A percentile compares a stretch with the other conserved stretches of the same genome.
Evolutionary conservation across 2,113 vertebrate species (phyloP).

Genomic region (Sinocyclocheilus maitianheensis): DNA sequence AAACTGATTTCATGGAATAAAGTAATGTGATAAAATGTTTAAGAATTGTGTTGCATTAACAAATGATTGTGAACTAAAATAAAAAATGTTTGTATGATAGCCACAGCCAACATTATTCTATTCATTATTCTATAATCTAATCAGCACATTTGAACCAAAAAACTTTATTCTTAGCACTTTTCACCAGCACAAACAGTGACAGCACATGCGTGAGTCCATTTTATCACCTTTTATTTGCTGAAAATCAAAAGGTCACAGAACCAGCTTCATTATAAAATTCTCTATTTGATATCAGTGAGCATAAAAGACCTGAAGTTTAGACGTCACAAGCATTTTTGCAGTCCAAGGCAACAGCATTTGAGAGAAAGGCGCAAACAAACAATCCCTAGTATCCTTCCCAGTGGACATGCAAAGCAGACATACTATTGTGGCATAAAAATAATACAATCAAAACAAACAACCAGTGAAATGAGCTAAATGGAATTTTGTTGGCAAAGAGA

Average conservation of each 20-base stretch:
- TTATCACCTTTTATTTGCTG: not conserved
- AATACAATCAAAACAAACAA: slow-evolving; percentile 24
- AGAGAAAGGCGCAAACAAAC: not conserved
- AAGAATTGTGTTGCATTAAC: not conserved
- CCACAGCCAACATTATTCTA: not conserved
- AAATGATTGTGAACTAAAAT: not conserved
- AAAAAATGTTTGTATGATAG: not conserved
- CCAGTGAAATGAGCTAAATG: slow-evolving; percentile 12
- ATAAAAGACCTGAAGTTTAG: not conserved
- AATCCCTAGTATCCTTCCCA: not conserved
- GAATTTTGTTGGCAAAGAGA: slow-evolving; percentile 23
- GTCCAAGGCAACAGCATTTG: not conserved
- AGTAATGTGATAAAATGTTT: not conserved
- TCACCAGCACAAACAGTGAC: not conserved
- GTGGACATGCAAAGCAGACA: not conserved
- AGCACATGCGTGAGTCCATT: not conserved
- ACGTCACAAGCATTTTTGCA: not conserved
- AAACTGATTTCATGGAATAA: not conserved
- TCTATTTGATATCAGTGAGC: not conserved
- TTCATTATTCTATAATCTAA: not conserved
- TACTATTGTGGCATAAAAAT: not conserved
- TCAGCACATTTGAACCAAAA: not conserved
- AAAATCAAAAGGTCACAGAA: slow-evolving; percentile 15
- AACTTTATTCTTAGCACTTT: not conserved
- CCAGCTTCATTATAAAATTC: not conserved